Base-by-base conservation (phyloP, 2,888 invertebrate species). In the Drosophila greeni region DNA sequence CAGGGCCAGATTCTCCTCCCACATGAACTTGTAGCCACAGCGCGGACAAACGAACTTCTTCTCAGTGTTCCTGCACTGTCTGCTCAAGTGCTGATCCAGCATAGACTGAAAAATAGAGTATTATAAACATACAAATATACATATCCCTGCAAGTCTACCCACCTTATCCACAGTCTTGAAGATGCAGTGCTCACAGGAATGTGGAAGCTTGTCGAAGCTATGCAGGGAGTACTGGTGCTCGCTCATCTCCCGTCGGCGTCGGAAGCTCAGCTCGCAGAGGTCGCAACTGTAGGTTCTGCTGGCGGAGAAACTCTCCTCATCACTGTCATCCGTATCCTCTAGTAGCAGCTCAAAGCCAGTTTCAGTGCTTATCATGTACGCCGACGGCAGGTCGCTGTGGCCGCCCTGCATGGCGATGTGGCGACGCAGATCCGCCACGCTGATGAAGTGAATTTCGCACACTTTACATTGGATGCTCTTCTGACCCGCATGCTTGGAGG, bases 161-260 rank as follows among this genome's bases (percentile, higher is more conserved):
- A 90, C 90, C 48, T 90, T 85, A 1, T 90, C 90, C 0, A 91
- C 90, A 67, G 91, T 91, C 43, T 90, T 86, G 87, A 90, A 91
- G 23, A 88, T 86, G 76, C 92, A 92, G 23, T 89, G 86, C 31
- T 89, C 89, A 73, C 92, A 92, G 33, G 90, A 88, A 34, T 89
- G 85, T 0, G 90, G 90, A 8, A 90, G 85, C 67, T 91, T 90
- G 1, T 91, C 91, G 55, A 91, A 84, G 18, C 74, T 77, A 59
- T 88, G 88, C 31, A 84, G 60, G 0, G 82, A 77, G 57, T 86
- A 82, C 60, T 88, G 87, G 72, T 88, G 88, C 26, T 85, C 84
- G 24, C 78, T 72, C 60, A 88, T 77, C 57, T 88, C 85, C 26
- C 86, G 84, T 3, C 86, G 84, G 0, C 88, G 86, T 14, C 80